Evolutionary conservation across 1,140 invertebrate genomes (phyloP).

Genomic region (Diachasma alloeum): DNA sequence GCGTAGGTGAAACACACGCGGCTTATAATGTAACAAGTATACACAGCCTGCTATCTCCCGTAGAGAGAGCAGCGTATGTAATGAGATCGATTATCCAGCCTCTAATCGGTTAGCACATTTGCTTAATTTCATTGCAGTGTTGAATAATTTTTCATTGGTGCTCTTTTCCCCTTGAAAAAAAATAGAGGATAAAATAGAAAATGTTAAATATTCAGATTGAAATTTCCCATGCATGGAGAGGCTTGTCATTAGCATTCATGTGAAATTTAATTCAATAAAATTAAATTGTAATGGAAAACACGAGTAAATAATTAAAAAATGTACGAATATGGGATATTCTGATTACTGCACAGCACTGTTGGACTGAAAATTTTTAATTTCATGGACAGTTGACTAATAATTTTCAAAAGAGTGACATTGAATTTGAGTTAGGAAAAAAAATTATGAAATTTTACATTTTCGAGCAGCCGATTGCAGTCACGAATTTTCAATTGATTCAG

Average conservation of each 20-base stretch:
- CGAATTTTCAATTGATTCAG: no score
- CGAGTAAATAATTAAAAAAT: not conserved
- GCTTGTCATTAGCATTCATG: not conserved
- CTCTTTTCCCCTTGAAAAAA: not conserved
- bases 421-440: no score
- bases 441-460: no score
- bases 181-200: not conserved
- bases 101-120: not conserved
- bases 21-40: conserved; percentile 3
- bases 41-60: not conserved
- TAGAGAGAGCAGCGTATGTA: not conserved
- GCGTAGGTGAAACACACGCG: conserved; percentile 19
- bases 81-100: conserved; percentile 1
- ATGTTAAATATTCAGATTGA: not conserved
- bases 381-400: no score
- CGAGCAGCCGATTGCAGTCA: no score
- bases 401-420: no score
- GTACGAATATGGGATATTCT: no score
- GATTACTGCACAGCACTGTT: no score
- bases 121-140: not conserved
- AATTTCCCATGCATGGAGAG: not conserved
- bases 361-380: no score
- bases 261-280: not conserved
- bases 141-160: not conserved
- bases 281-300: not conserved